phyloP scores from a whole-genome alignment of 2,888 invertebrate species.

The Macrophya annulata region DNA sequence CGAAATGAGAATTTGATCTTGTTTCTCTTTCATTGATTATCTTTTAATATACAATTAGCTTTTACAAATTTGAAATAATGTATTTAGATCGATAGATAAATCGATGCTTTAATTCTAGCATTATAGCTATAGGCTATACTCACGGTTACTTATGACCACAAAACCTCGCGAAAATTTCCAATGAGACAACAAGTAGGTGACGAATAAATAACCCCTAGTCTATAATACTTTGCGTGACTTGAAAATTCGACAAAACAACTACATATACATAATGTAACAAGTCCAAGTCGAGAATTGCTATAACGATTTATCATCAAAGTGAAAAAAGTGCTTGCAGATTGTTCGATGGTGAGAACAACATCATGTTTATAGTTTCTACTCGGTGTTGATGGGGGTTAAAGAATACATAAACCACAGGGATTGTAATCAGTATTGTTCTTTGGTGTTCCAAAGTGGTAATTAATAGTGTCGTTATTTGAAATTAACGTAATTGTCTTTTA shows the following conservation, averaged over 20 bases:
- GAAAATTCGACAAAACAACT: neutral
- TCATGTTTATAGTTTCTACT: neutral
- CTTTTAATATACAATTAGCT: neutral
- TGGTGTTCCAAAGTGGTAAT: neutral
- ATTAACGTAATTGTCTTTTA: neutral
- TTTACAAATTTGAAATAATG: too few relatives aligned
- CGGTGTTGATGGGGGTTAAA: neutral
- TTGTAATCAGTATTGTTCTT: neutral
- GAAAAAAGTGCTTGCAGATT: neutral
- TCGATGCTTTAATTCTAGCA: neutral
- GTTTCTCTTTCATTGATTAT: neutral
- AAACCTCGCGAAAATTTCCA: neutral
- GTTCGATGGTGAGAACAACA: neutral
- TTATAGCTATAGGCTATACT: neutral
- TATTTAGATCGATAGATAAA: neutral
- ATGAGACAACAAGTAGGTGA: slow-evolving; percentile 4
- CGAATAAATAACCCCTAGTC: neutral
- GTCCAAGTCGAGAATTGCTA: neutral
- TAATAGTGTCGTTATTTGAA: neutral
- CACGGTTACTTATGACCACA: too few relatives aligned
- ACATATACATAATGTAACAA: neutral
- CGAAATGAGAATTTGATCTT: neutral
- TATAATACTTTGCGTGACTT: neutral
- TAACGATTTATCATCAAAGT: neutral
- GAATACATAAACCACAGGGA: neutral